Evolutionary conservation across 2,113 vertebrate species (phyloP).

Genomic region (Brienomyrus longianalis): DNA sequence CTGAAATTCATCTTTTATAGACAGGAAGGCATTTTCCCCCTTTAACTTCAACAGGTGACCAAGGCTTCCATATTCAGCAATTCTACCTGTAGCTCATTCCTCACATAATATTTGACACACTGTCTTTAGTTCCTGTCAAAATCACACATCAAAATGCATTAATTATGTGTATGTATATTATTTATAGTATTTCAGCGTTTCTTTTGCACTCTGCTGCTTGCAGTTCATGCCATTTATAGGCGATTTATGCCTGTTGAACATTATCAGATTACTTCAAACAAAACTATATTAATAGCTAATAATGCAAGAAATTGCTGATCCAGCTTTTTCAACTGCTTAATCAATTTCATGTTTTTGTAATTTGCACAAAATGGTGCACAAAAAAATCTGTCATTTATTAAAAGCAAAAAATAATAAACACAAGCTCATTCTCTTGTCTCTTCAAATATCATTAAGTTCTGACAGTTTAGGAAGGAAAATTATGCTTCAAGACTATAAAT

Average conservation of each 20-base stretch:
- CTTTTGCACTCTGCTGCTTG: neutral
- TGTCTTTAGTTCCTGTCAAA: neutral
- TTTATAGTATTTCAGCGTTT: neutral
- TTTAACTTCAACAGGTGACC: neutral
- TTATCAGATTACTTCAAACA: neutral
- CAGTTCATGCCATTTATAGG: neutral
- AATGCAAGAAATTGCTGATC: neutral
- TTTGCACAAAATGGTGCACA: neutral
- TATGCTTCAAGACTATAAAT: neutral
- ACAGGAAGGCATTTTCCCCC: neutral
- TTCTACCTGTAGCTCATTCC: neutral
- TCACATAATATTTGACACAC: neutral
- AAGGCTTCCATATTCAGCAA: neutral
- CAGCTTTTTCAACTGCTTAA: neutral
- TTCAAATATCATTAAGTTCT: neutral
- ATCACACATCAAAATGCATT: neutral
- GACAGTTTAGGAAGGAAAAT: neutral
- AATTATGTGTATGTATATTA: neutral
- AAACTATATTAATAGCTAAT: neutral
- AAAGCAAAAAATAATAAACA: neutral
- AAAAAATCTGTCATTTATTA: neutral
- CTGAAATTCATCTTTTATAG: neutral
- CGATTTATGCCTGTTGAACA: neutral
- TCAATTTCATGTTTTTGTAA: neutral
- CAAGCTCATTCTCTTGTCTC: neutral